These are phyloP conservation scores for Syngnathus rostellatus DNA, from an alignment of 2,797 vertebrate genomes.

Conservation along the genomic window DNA sequence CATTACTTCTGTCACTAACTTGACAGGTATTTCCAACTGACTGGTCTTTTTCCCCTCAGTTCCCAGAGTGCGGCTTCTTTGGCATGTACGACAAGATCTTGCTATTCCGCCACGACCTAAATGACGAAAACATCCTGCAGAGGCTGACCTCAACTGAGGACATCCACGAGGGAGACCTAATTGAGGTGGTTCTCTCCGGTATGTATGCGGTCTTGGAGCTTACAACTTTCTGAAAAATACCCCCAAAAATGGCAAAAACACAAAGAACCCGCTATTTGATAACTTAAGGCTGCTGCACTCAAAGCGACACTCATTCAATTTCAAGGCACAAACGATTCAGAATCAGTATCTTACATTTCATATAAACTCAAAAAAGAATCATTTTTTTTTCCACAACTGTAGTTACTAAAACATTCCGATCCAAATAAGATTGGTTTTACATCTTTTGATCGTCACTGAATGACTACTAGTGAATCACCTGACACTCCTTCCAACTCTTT, in stretches of 20 bases:
- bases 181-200: conserved; percentile 91
- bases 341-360: no score
- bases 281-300: background rate
- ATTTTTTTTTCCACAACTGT: no score
- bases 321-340: no score
- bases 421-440: no score
- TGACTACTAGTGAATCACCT: conserved; percentile 1
- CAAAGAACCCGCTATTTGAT: background rate
- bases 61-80: conserved; percentile 95
- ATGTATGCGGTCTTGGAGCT: conserved; percentile 10
- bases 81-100: conserved; percentile 99
- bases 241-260: background rate
- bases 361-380: no score
- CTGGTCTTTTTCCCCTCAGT: conserved; percentile 38
- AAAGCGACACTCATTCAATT: background rate
- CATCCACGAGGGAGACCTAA: conserved; percentile 84
- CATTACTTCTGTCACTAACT: background rate
- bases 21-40: background rate
- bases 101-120: conserved; percentile 93
- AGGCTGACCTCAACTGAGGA: conserved; percentile 88
- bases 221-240: background rate
- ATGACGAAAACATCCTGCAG: conserved; percentile 95
- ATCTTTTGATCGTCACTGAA: no score
- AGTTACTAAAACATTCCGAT: no score
- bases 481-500: conserved; percentile 1